A percentile compares a stretch with the other conserved stretches of the same genome.
Conservation (phyloP, 37 sponge, comb jelly and placozoan species). For the Lycopodina hypogea region DNA sequence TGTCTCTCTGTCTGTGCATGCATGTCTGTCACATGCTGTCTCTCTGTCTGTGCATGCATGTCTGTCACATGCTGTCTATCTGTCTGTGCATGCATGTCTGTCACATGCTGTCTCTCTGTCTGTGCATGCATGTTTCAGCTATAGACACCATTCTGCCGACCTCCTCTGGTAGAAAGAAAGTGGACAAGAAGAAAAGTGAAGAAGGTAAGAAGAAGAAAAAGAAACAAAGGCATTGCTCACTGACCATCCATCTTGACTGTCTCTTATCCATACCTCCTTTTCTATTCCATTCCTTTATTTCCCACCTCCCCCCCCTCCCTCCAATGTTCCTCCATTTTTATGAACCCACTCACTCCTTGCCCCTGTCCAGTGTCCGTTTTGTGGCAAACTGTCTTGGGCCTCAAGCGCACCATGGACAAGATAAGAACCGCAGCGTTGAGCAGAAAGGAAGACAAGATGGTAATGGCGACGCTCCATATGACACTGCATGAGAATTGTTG, state of each 20-base stretch:
- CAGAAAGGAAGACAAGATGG: constrained; percentile 8
- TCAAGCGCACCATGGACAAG: constrained; percentile 35
- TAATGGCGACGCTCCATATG: no score
- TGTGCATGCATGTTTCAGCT: constrained; percentile 10
- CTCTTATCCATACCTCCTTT: background rate
- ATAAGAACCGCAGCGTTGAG: constrained; percentile 14
- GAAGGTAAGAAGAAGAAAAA: constrained; percentile 29
- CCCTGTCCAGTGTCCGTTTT: background rate
- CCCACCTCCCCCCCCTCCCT: background rate
- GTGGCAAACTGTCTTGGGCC: background rate
- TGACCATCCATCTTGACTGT: background rate
- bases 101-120: no score
- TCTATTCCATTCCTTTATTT: background rate
- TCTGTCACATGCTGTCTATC: no score
- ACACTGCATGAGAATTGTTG: no score
- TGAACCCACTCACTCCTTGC: background rate
- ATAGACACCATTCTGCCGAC: constrained; percentile 50
- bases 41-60: no score
- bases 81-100: no score
- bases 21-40: no score
- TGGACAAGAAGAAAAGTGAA: constrained; percentile 22
- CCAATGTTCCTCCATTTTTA: background rate
- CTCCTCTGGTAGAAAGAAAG: constrained; percentile 18
- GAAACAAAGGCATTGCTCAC: background rate
- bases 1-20: no score